Base-by-base conservation (phyloP, 2,888 invertebrate species). In the Chalcis sispes region DNA sequence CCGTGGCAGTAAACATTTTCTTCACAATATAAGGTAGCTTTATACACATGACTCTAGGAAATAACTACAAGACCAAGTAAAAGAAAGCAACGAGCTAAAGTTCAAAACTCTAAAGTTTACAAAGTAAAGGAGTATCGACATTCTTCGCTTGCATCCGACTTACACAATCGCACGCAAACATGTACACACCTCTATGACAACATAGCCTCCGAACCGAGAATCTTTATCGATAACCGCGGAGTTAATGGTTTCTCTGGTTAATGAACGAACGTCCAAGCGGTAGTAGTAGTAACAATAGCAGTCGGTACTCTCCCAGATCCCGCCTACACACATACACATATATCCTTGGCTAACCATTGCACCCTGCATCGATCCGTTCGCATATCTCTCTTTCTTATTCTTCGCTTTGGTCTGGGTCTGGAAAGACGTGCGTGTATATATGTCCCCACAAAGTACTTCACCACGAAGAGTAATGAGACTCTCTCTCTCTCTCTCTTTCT, bases 241-340 rank as follows among this genome's bases (percentile, higher is more conserved):
- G 58, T 58, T 70, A 75, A 75, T 70, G 70, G 70, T 50, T 64
- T 70, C 58, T 36, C 18, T 64, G 46, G 27, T 50, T 75, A 75
- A 75, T 70, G 64, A 75, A 64, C 64, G 50, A 58, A 20, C 67
- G 8, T n/a, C 42, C 15, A n/a, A 29, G 54, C 20, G 13, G 7
- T 18, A 18, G 29, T 7, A 13, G 18, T 10, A 36, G n/a, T n/a
- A 15, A n/a, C 13, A 2, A 18, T 18, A 13, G 48, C 3, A 54
- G 5, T 5, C 2, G 3, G 13, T 4, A 32, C 2, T 15, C n/a
- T 20, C n/a, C n/a, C n/a, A n/a, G n/a, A 36, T 13, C 5, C 29
- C 13, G 56, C 3, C 27, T 32, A 20, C 15, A 5, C 10, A 8
- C n/a, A 13, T 29, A 18, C 15, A 48, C 7, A 50, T 20, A 50